Evolutionary conservation across 2,113 vertebrate genomes (phyloP).

Genomic region (Sporophila hypoxantha): DNA sequence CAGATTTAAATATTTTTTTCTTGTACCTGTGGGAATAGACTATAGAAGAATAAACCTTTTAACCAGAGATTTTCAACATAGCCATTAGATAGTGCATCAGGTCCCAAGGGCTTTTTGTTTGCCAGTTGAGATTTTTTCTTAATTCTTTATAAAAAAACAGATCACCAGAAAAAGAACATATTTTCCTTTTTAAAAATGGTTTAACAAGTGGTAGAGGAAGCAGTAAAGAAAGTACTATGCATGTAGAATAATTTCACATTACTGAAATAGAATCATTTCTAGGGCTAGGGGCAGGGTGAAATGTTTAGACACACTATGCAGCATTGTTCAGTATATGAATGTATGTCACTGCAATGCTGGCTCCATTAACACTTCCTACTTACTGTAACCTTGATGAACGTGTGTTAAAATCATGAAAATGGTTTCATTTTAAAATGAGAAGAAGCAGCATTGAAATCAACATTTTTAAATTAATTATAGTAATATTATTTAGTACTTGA

Average conservation of each 20-base stretch:
- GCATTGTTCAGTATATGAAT: background rate
- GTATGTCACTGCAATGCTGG: background rate
- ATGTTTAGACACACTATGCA: background rate
- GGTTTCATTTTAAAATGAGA: background rate
- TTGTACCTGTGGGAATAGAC: slow-evolving; percentile 3
- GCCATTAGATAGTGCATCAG: background rate
- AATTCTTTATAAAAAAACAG: background rate
- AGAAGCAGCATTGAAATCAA: background rate
- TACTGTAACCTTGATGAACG: background rate
- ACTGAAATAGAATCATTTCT: background rate
- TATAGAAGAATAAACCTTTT: background rate
- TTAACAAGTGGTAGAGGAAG: background rate
- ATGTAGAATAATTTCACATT: background rate
- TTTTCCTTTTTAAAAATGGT: background rate
- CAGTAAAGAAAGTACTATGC: background rate
- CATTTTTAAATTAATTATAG: background rate
- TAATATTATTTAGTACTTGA: background rate
- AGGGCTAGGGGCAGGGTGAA: background rate
- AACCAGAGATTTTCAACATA: slow-evolving; percentile 3
- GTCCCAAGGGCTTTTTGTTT: background rate
- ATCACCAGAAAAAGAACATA: background rate
- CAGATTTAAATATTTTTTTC: slow-evolving; percentile 31
- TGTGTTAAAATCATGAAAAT: background rate
- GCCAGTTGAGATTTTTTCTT: background rate
- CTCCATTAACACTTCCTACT: slow-evolving; percentile 11